These are phyloP conservation scores for Echeneis naucrates DNA, from an alignment of 2,797 vertebrate genomes.

Conservation along the genomic window DNA sequence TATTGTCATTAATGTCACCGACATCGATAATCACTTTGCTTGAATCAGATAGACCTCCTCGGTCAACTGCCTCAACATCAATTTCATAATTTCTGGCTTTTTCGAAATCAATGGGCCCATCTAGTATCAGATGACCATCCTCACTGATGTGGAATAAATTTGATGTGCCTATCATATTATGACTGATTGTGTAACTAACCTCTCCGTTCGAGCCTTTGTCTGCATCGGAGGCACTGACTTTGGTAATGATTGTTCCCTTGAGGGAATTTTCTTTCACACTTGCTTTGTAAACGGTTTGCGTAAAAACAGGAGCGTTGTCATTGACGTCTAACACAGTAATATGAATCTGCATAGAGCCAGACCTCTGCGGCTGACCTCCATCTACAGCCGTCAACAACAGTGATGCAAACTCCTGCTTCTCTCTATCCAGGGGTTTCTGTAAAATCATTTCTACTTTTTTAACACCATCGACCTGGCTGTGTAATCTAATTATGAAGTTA, in stretches of 20 bases:
- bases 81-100: conserved; percentile 76
- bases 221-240: conserved; percentile 75
- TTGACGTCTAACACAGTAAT: conserved; percentile 73
- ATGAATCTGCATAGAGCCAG: conserved; percentile 73
- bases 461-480: conserved; percentile 59
- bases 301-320: conserved; percentile 82
- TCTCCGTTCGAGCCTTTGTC: conserved; percentile 72
- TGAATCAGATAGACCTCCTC: conserved; percentile 83
- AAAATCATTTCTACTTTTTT: conserved; percentile 80
- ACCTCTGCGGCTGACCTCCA: conserved; percentile 73
- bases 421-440: conserved; percentile 74
- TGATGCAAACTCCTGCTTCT: conserved; percentile 60
- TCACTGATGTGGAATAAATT: conserved; percentile 62
- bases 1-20: conserved; percentile 90
- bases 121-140: conserved; percentile 47
- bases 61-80: conserved; percentile 81
- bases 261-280: conserved; percentile 67
- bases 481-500: conserved; percentile 72
- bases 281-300: conserved; percentile 66
- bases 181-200: conserved; percentile 69
- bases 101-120: conserved; percentile 77
- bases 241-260: conserved; percentile 57
- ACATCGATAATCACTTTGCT: conserved; percentile 84
- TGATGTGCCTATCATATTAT: conserved; percentile 27
- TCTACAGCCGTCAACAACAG: conserved; percentile 73